A percentile compares a stretch with the other conserved stretches of the same genome.
These are phyloP conservation scores for Apis cerana DNA, from an alignment of 1,140 invertebrate genomes.

Conservation along the genomic window DNA sequence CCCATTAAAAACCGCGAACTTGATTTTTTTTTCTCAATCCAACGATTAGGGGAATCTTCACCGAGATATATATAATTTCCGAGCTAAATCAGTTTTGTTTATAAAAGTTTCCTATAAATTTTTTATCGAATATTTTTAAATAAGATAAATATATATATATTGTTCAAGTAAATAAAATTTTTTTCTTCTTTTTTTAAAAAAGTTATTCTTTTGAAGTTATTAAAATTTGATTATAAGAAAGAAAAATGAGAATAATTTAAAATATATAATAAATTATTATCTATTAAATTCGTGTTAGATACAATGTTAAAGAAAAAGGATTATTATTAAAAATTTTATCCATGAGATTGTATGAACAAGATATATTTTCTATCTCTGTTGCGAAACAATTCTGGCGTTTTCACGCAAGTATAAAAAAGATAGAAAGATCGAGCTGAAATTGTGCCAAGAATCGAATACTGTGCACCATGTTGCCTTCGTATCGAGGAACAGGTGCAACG, in stretches of 20 bases:
- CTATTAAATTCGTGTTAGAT: background rate
- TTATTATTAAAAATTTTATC: background rate
- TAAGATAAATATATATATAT: too few species aligned
- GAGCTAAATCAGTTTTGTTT: background rate
- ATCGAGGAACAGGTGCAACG: slow-evolving; percentile 12
- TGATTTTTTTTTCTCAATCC: background rate
- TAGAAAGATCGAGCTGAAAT: background rate
- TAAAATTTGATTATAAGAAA: too few species aligned
- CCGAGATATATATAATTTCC: background rate
- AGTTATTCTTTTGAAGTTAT: too few species aligned
- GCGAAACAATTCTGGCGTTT: slow-evolving; percentile 8
- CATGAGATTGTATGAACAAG: background rate
- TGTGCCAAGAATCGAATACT: slow-evolving; percentile 24
- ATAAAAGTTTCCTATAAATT: too few species aligned
- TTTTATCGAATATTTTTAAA: too few species aligned
- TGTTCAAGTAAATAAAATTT: too few species aligned
- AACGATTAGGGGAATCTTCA: background rate
- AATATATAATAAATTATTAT: too few species aligned
- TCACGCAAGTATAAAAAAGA: slow-evolving; percentile 5
- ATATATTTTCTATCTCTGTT: background rate
- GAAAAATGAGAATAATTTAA: too few species aligned
- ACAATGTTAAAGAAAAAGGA: background rate
- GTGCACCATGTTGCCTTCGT: background rate
- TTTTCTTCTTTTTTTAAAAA: too few species aligned
- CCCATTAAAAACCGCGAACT: background rate